phyloP scores from a whole-genome alignment of 35 echinoderm and acorn worm species.

The Heliocidaris erythrogramma region DNA sequence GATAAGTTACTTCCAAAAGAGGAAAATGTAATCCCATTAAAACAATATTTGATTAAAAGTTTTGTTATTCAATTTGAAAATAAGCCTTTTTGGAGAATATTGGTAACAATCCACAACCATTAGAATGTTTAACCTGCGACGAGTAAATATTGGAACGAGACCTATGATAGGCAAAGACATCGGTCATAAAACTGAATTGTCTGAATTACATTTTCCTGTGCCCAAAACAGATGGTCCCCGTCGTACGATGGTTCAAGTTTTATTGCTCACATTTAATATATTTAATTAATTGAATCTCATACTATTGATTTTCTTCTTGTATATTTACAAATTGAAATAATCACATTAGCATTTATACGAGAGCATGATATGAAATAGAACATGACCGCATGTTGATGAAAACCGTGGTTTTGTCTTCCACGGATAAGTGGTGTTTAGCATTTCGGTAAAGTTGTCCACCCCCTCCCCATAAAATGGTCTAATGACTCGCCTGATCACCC shows the following conservation, averaged over 20 bases:
- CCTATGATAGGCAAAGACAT: neutral
- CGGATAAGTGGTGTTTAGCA: neutral
- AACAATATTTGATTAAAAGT: neutral
- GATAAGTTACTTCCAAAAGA: neutral
- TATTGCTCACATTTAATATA: neutral
- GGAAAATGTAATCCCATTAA: conserved; percentile 5
- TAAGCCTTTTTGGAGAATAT: neutral
- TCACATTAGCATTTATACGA: neutral
- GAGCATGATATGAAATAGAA: neutral
- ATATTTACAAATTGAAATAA: neutral
- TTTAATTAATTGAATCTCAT: conserved; percentile 12
- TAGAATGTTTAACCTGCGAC: neutral
- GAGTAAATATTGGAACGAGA: neutral
- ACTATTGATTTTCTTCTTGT: neutral
- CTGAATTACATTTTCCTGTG: neutral
- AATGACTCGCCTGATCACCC: too few species aligned
- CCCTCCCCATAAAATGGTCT: too few species aligned
- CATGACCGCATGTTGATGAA: neutral
- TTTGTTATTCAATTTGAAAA: neutral
- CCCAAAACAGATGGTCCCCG: neutral
- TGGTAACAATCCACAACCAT: neutral
- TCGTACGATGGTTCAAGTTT: neutral
- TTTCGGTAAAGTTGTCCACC: too few species aligned
- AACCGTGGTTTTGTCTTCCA: neutral
- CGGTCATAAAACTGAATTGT: neutral